These are phyloP conservation scores for Zootermopsis nevadensis DNA, from an alignment of 2,888 invertebrate genomes.

Conservation along the genomic window DNA sequence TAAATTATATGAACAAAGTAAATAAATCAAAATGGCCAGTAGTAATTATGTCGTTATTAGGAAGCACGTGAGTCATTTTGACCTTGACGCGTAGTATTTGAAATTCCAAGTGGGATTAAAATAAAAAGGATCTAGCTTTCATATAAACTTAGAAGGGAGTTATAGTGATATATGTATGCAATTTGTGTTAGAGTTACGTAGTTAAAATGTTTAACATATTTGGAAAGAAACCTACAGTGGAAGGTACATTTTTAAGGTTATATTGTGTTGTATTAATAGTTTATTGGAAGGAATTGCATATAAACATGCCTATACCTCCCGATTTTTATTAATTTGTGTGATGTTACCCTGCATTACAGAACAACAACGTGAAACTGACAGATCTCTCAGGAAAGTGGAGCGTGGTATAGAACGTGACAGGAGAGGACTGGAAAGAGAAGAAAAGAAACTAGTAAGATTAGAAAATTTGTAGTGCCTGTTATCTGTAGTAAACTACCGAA, in stretches of 20 bases:
- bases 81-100: background rate
- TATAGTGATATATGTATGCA: background rate
- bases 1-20: background rate
- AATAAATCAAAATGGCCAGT: background rate
- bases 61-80: background rate
- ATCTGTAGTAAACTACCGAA: too few species aligned
- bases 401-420: constrained; percentile 88
- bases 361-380: constrained; percentile 85
- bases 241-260: constrained; percentile 63
- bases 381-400: constrained; percentile 80
- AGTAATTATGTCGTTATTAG: background rate
- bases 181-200: background rate
- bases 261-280: background rate
- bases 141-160: background rate
- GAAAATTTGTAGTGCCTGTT: background rate
- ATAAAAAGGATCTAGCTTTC: background rate
- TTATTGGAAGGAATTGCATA: background rate
- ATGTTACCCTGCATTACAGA: constrained; percentile 68
- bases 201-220: constrained; percentile 61
- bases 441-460: constrained; percentile 83
- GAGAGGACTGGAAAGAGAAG: constrained; percentile 84
- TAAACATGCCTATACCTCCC: background rate
- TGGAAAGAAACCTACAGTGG: constrained; percentile 72
- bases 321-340: background rate
- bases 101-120: background rate